Evolutionary conservation across 2,797 vertebrate species (phyloP).

Genomic region (Chanos chanos): DNA sequence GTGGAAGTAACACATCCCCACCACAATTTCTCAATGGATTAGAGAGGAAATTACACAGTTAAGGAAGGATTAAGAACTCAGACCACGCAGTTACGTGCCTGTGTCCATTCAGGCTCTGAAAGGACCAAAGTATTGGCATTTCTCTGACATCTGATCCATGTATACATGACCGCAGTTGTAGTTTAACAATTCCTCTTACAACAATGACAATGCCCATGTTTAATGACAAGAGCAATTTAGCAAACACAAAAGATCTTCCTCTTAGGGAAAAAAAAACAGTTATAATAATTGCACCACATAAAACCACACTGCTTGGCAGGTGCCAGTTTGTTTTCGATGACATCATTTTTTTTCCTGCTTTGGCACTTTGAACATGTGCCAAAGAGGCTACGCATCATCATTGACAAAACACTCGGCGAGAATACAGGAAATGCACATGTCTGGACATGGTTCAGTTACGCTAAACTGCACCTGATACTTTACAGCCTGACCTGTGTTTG

Average conservation of each 20-base stretch:
- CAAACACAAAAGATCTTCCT: too few relatives aligned
- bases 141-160: background rate
- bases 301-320: slow-evolving; percentile 4
- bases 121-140: background rate
- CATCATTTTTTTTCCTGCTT: background rate
- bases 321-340: slow-evolving; percentile 13
- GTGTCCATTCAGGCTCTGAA: background rate
- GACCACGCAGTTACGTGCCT: background rate
- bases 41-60: slow-evolving; percentile 28
- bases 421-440: slow-evolving; percentile 17
- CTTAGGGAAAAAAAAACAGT: background rate
- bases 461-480: slow-evolving; percentile 5
- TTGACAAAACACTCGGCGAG: background rate
- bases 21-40: slow-evolving; percentile 38
- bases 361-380: background rate
- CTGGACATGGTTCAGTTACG: slow-evolving; percentile 3
- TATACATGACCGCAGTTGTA: background rate
- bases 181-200: slow-evolving; percentile 11
- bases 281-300: slow-evolving; percentile 12
- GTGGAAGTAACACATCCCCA: slow-evolving; percentile 36
- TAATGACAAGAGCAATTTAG: too few relatives aligned
- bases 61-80: slow-evolving; percentile 38
- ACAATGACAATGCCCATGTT: slow-evolving; percentile 6
- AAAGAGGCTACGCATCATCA: background rate
- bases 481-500: background rate